A percentile compares a stretch with the other conserved stretches of the same genome.
phyloP scores from a whole-genome alignment of 2,797 vertebrate genomes.

The Hoplostethus mediterraneus region DNA sequence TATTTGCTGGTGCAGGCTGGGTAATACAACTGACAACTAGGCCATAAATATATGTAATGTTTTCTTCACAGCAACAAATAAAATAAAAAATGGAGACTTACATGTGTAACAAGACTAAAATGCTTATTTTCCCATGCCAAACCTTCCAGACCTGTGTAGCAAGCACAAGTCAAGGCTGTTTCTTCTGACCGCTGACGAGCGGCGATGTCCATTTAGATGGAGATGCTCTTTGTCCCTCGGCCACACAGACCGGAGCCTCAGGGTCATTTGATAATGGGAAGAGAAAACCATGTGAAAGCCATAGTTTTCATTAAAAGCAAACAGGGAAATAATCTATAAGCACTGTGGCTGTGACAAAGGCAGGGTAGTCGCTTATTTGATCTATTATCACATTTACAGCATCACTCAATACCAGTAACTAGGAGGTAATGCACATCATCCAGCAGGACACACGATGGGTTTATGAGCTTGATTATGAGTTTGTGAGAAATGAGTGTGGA shows the following conservation, averaged over 20 bases:
- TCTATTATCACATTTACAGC: slow-evolving; percentile 52
- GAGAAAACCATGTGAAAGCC: neutral
- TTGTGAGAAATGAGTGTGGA: slow-evolving; percentile 57
- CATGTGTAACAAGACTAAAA: too few species aligned
- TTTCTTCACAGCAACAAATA: too few species aligned
- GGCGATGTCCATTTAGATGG: too few species aligned
- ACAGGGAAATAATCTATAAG: neutral
- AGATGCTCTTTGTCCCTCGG: neutral
- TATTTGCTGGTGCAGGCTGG: too few species aligned
- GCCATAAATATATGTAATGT: too few species aligned
- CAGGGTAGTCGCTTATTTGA: slow-evolving; percentile 38
- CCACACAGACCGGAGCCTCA: neutral
- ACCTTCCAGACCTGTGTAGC: too few species aligned
- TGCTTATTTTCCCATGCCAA: too few species aligned
- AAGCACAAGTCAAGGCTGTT: too few species aligned
- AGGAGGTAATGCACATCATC: slow-evolving; percentile 69
- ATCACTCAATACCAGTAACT: slow-evolving; percentile 45
- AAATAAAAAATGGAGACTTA: too few species aligned
- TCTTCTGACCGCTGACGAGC: too few species aligned
- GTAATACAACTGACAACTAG: too few species aligned
- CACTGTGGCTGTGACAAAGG: neutral
- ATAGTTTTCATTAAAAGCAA: neutral
- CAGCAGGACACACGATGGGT: slow-evolving; percentile 62
- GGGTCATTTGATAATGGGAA: slow-evolving; percentile 20
- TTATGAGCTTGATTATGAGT: slow-evolving; percentile 61